phyloP scores from a whole-genome alignment of 1,140 invertebrate species.

The Rhagoletis zephyria region DNA sequence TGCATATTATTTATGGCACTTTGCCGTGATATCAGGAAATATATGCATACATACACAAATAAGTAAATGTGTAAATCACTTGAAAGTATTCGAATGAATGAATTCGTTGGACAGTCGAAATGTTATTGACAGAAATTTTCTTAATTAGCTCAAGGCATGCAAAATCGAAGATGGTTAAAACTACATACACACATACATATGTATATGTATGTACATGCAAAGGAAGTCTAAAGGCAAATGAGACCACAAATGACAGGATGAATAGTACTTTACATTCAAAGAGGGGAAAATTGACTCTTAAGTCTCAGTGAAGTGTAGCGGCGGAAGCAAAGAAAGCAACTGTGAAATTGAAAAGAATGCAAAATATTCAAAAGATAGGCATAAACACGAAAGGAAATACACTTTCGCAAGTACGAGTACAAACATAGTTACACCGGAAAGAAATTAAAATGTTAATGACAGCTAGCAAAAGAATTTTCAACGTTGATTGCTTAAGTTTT shows the following conservation, averaged over 20 bases:
- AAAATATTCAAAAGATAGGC: background rate
- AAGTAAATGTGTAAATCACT: background rate
- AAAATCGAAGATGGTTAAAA: background rate
- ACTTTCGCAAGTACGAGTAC: background rate
- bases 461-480: background rate
- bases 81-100: background rate
- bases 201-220: background rate
- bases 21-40: background rate
- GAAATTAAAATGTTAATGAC: background rate
- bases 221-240: background rate
- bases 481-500: background rate
- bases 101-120: background rate
- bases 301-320: background rate
- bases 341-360: background rate
- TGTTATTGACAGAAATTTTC: slow-evolving; percentile 12
- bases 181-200: background rate
- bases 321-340: background rate
- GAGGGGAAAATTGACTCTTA: background rate
- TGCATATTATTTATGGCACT: slow-evolving; percentile 42
- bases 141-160: slow-evolving; percentile 44
- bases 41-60: background rate
- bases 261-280: too few species aligned
- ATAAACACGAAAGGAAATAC: background rate
- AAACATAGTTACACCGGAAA: background rate
- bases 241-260: too few species aligned